phyloP scores from a whole-genome alignment of 1,140 invertebrate genomes.

The Tetramorium alpestre region DNA sequence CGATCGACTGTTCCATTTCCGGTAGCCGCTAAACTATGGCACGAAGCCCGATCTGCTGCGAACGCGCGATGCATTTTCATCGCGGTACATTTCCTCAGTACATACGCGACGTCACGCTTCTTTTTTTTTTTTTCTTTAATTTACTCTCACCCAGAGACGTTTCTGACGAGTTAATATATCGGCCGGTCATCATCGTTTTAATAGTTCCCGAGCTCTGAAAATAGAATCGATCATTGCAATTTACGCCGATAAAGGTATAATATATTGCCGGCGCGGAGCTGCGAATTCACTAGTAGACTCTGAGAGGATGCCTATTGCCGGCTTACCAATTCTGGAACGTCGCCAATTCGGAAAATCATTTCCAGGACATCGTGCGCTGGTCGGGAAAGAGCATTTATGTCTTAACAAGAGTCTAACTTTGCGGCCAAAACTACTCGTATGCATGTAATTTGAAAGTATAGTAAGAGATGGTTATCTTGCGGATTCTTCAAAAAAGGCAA shows the following conservation, averaged over 20 bases:
- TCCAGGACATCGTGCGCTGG: conserved; percentile 28
- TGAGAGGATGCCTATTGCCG: conserved; percentile 51
- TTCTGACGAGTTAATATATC: not conserved
- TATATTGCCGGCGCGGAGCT: conserved; percentile 40
- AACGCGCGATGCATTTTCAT: conserved; percentile 16
- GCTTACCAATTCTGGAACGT: conserved; percentile 63
- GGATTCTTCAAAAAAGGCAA: conserved; percentile 22
- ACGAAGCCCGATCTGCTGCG: conserved; percentile 12
- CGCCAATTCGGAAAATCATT: conserved; percentile 71
- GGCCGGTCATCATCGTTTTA: conserved; percentile 3
- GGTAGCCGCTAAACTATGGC: conserved; percentile 8
- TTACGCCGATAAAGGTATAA: conserved; percentile 33
- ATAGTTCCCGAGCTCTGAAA: conserved; percentile 5
- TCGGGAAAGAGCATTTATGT: conserved; percentile 53
- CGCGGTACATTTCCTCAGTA: not conserved
- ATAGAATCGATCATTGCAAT: conserved; percentile 48
- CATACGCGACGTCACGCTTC: not conserved
- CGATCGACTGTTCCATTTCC: conserved; percentile 54
- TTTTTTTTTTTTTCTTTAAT: not conserved
- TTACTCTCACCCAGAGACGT: not conserved
- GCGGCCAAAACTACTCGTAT: conserved; percentile 47
- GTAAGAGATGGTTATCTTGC: conserved; percentile 4
- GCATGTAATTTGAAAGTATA: conserved; percentile 45
- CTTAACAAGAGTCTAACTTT: conserved; percentile 61
- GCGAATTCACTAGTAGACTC: conserved; percentile 38